Conservation (phyloP, 2,888 invertebrate species). For the Protophormia terraenovae region DNA sequence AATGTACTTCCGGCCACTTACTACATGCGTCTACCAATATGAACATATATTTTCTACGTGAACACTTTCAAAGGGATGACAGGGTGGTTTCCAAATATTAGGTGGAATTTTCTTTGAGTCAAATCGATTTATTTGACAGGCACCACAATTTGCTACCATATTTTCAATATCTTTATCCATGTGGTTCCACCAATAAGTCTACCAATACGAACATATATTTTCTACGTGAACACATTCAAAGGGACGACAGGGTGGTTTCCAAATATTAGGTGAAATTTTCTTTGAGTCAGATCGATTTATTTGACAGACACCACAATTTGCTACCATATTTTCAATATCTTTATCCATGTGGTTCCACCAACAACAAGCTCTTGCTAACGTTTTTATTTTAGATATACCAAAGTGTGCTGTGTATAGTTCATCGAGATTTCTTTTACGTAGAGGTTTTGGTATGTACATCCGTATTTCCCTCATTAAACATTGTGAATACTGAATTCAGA, state of each 20-base stretch:
- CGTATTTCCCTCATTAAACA: constrained; percentile 8
- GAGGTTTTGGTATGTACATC: not conserved
- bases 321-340: constrained; percentile 33
- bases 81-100: constrained; percentile 29
- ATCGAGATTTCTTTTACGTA: not conserved
- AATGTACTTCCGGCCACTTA: constrained; percentile 70
- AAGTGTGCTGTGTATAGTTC: constrained; percentile 16
- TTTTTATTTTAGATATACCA: constrained; percentile 32
- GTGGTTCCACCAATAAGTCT: too few species aligned
- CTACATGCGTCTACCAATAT: constrained; percentile 8
- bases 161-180: too few species aligned
- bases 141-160: too few species aligned
- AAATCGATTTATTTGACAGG: too few species aligned
- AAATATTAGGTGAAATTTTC: too few species aligned
- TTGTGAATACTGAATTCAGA: constrained; percentile 33
- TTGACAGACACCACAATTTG: constrained; percentile 15
- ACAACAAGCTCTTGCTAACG: not conserved
- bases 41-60: constrained; percentile 16
- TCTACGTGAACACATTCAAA: too few species aligned
- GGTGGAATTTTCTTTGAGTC: not conserved
- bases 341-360: constrained; percentile 31
- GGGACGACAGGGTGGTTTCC: too few species aligned
- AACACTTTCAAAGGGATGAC: constrained; percentile 7
- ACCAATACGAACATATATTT: too few species aligned
- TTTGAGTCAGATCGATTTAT: not conserved